These are phyloP conservation scores for Leuciscus waleckii DNA, from an alignment of 2,797 vertebrate species.

Conservation along the genomic window DNA sequence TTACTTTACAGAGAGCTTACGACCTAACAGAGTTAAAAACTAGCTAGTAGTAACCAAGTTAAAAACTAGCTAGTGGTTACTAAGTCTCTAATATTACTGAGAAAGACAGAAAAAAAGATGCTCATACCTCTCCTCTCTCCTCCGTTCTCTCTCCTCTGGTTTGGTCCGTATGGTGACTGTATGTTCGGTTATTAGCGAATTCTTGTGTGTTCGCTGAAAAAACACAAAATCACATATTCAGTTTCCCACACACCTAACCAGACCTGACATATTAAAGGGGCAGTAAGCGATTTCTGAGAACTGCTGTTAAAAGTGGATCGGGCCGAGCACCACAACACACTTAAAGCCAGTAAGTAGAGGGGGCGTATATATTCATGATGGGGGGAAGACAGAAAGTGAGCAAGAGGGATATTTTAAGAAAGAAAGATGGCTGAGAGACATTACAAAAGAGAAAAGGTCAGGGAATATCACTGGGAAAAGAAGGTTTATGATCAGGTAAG, in stretches of 20 bases:
- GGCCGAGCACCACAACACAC: not conserved
- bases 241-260: not conserved
- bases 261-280: not conserved
- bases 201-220: constrained; percentile 85
- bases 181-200: constrained; percentile 90
- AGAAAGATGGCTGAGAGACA: not conserved
- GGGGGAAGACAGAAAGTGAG: not conserved
- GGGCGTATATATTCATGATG: not conserved
- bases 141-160: constrained; percentile 89
- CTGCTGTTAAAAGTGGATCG: not conserved
- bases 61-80: not conserved
- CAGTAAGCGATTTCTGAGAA: not conserved
- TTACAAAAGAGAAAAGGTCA: not conserved
- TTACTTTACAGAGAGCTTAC: not conserved
- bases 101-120: not conserved
- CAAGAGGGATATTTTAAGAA: not conserved
- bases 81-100: not conserved
- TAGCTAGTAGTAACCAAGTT: not conserved
- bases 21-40: not conserved
- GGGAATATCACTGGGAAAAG: not conserved
- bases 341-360: not conserved
- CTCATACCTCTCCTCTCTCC: constrained; percentile 92
- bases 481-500: not conserved
- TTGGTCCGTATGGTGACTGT: constrained; percentile 88
- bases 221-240: constrained; percentile 62